Percentiles rank a stretch among this genome's conserved stretches.
phyloP scores from a whole-genome alignment of 1,140 invertebrate genomes.

The Hyles euphorbiae region DNA sequence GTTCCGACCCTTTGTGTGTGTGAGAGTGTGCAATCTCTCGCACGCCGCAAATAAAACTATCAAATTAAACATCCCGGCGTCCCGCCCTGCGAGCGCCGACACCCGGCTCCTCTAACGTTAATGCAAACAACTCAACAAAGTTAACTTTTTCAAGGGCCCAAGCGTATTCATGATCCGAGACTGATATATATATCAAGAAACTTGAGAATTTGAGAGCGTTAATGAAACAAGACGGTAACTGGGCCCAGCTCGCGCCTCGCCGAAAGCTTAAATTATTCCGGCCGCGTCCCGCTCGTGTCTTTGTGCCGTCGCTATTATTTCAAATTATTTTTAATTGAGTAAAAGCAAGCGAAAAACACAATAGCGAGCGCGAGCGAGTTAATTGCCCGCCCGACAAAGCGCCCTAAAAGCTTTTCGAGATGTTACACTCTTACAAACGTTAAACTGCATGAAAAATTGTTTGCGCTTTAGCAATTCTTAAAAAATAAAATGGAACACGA shows the following conservation, averaged over 20 bases:
- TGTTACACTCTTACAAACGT: slow-evolving; percentile 48
- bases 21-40: slow-evolving; percentile 9
- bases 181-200: slow-evolving; percentile 55
- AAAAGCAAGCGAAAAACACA: slow-evolving; percentile 65
- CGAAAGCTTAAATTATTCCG: slow-evolving; percentile 62
- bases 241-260: slow-evolving; percentile 23
- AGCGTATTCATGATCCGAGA: slow-evolving; percentile 60
- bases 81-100: slow-evolving; percentile 7
- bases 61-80: slow-evolving; percentile 38
- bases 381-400: slow-evolving; percentile 54
- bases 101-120: neutral
- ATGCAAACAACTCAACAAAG: slow-evolving; percentile 24
- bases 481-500: slow-evolving; percentile 60
- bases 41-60: slow-evolving; percentile 36
- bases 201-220: slow-evolving; percentile 34
- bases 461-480: slow-evolving; percentile 52
- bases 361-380: slow-evolving; percentile 47
- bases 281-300: slow-evolving; percentile 41
- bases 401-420: slow-evolving; percentile 49
- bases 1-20: slow-evolving; percentile 13
- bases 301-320: slow-evolving; percentile 62
- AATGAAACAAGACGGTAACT: slow-evolving; percentile 71
- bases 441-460: slow-evolving; percentile 47
- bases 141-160: slow-evolving; percentile 38
- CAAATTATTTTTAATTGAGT: slow-evolving; percentile 72